These are phyloP conservation scores for Trachemys scripta DNA, from an alignment of 2,113 vertebrate species.

Conservation along the genomic window DNA sequence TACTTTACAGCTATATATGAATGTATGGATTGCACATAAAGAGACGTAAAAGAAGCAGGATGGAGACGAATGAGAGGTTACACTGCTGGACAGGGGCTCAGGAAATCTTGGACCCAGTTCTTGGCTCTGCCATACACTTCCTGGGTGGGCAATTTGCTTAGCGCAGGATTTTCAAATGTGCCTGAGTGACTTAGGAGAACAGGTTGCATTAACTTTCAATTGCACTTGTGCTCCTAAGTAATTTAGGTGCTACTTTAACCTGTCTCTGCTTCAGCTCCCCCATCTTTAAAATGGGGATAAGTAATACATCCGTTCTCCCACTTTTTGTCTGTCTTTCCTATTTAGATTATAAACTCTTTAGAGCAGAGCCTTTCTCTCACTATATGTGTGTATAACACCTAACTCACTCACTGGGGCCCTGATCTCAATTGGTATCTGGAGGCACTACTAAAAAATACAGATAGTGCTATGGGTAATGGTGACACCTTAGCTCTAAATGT, in stretches of 20 bases:
- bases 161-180: not conserved
- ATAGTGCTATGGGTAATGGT: not conserved
- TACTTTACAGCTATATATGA: not conserved
- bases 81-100: not conserved
- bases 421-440: not conserved
- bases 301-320: not conserved
- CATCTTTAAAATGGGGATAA: not conserved
- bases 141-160: not conserved
- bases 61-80: not conserved
- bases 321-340: not conserved
- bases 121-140: not conserved
- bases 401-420: not conserved
- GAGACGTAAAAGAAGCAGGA: not conserved
- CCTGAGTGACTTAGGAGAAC: not conserved
- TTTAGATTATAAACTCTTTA: not conserved
- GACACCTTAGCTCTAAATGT: not conserved
- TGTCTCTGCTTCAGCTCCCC: not conserved
- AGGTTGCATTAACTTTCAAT: not conserved
- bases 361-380: not conserved
- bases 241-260: not conserved
- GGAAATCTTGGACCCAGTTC: not conserved
- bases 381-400: not conserved
- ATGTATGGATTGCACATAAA: not conserved
- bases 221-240: not conserved
- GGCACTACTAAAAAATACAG: not conserved